These are phyloP conservation scores for Ophthalmolycus amberensis DNA, from an alignment of 2,113 vertebrate genomes.

Conservation along the genomic window DNA sequence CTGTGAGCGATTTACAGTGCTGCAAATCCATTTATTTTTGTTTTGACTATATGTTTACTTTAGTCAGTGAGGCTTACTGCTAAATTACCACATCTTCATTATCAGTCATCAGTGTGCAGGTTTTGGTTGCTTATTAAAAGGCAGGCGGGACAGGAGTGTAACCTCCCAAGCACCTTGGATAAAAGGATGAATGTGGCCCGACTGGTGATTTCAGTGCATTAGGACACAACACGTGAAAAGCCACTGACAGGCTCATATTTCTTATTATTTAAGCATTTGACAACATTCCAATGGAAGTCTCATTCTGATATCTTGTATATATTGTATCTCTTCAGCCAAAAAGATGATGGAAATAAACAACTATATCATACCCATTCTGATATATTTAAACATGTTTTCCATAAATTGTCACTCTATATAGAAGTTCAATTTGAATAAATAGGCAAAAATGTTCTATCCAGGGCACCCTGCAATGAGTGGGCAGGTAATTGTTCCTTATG, in stretches of 20 bases:
- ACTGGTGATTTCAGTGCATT: too few species aligned
- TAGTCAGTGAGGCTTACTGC: not conserved
- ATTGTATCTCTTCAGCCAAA: too few species aligned
- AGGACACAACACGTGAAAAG: too few species aligned
- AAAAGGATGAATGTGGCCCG: not conserved
- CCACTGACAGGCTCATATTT: too few species aligned
- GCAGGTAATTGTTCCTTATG: constrained; percentile 10
- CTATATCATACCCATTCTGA: too few species aligned
- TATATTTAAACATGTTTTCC: too few species aligned
- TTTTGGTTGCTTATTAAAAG: not conserved
- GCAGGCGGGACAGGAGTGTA: not conserved
- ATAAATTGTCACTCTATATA: not conserved
- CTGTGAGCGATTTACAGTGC: too few species aligned
- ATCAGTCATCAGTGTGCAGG: not conserved
- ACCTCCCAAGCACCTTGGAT: not conserved
- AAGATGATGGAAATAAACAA: too few species aligned
- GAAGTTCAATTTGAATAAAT: not conserved
- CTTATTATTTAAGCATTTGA: too few species aligned
- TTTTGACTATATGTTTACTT: not conserved
- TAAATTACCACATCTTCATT: not conserved
- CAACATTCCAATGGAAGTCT: too few species aligned
- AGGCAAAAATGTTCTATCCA: constrained; percentile 14
- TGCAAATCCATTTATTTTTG: not conserved
- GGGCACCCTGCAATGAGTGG: not conserved
- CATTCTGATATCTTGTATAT: too few species aligned